Evolutionary conservation across 2,888 invertebrate species (phyloP).

Genomic region (Dendrolimus houi): DNA sequence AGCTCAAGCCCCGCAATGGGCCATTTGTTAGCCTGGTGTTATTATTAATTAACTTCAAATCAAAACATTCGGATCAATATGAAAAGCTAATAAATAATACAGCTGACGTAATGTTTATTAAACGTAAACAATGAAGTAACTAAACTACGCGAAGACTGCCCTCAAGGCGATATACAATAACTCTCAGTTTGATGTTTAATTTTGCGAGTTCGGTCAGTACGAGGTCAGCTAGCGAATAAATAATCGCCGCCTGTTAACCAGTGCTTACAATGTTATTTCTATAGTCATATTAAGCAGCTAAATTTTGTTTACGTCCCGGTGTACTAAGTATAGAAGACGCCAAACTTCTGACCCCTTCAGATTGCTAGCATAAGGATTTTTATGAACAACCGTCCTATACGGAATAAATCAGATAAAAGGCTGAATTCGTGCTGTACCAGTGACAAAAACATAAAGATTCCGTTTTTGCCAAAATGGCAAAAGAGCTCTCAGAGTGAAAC

Average conservation of each 20-base stretch:
- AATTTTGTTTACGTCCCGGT: not conserved
- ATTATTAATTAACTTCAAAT: too few species aligned
- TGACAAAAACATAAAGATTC: too few species aligned
- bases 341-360: too few species aligned
- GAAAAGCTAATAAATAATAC: conserved; percentile 32
- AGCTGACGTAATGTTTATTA: conserved; percentile 41
- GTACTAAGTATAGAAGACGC: too few species aligned
- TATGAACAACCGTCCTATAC: too few species aligned
- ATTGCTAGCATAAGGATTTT: too few species aligned
- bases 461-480: too few species aligned
- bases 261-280: not conserved
- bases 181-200: conserved; percentile 40
- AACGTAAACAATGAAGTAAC: conserved; percentile 44
- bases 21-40: too few species aligned
- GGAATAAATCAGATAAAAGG: too few species aligned
- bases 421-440: too few species aligned
- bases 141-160: conserved; percentile 43
- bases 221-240: conserved; percentile 4
- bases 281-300: not conserved
- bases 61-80: conserved; percentile 22
- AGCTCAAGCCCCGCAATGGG: too few species aligned
- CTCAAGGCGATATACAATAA: conserved; percentile 39
- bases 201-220: conserved; percentile 26
- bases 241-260: not conserved
- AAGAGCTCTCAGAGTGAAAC: too few species aligned